A percentile compares a stretch with the other conserved stretches of the same genome.
Evolutionary conservation across 64 coral and sea anemone species (phyloP).

Genomic region (Stichodactyla helianthus): DNA sequence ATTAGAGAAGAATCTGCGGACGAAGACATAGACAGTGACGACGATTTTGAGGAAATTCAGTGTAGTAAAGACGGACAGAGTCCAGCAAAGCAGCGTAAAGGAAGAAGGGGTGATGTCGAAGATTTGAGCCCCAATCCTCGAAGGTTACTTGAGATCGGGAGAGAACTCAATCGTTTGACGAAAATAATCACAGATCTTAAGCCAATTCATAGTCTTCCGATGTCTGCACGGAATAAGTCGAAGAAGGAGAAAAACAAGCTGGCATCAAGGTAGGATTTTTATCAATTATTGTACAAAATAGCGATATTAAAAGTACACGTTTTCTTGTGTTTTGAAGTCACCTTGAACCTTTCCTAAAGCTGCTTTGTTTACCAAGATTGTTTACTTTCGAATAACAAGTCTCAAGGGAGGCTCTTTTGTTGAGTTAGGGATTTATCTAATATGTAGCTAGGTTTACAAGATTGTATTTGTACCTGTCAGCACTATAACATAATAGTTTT

Average conservation of each 20-base stretch:
- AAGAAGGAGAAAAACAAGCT: slow-evolving; percentile 99
- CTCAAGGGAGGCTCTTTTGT: neutral
- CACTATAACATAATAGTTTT: neutral
- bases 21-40: slow-evolving; percentile 88
- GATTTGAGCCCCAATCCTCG: slow-evolving; percentile 91
- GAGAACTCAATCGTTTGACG: slow-evolving; percentile 83
- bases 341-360: neutral
- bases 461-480: neutral
- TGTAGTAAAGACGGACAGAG: slow-evolving; percentile 40
- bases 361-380: neutral
- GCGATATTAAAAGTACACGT: neutral
- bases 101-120: slow-evolving; percentile 77
- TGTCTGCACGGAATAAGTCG: slow-evolving; percentile 84
- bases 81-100: slow-evolving; percentile 67
- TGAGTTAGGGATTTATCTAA: neutral
- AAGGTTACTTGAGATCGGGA: slow-evolving; percentile 82
- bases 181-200: slow-evolving; percentile 89
- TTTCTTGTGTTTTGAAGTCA: neutral
- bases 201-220: slow-evolving; percentile 86
- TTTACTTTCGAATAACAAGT: neutral
- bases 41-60: slow-evolving; percentile 74
- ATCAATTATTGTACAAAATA: neutral
- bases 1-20: slow-evolving; percentile 74
- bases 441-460: neutral
- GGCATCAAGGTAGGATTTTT: slow-evolving; percentile 78